Evolutionary conservation across 1,140 invertebrate genomes (phyloP), one percentile per base, ranked within the genome.

Genomic region (Armadillidium nasatum): DNA sequence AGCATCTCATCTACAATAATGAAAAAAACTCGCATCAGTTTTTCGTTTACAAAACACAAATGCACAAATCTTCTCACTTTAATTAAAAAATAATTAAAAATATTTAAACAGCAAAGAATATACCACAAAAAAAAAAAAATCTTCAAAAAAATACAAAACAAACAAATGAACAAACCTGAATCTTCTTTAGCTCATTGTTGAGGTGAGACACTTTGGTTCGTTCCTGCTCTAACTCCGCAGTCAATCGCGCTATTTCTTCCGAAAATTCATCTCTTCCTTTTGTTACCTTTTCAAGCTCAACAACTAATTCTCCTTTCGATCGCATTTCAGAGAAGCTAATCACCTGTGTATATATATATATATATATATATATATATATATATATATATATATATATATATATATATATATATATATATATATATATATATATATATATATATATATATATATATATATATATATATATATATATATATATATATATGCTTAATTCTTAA

Each of bases 181-280:
- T 1, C 11, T 86, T 84, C 80, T 90, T 89, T 4, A 87, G 82
- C 80, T 91, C 90, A 76, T 84, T 81, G 81, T 85, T 87, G 66
- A 88, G 85, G 50, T 87, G 85, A 82, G 90, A 87, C 68, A 88
- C 87, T 86, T 90, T 92, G 6, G 92, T 93, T 72, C 91, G 87
- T 84, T 94, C 92, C 84, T 92, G 91, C 83, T 94, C 92, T 22
- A 94, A 85, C 76, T 91, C 89, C 43, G 88, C 88, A 83, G 91
- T 90, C 19, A 93, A 84, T 54, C 86, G 84, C 15, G 87, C 83
- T 33, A 93, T 86, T 86, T 93, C 89, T 6, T 89, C 88, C 19
- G 90, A 92, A 7, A 94, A 84, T 83, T 94, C 92, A 77, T 90
- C 88, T 80, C 91, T 89, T 23, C 92, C 89, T 71, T 88, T 87